Conservation (phyloP, 2,888 invertebrate species). For the Phortica magna region DNA sequence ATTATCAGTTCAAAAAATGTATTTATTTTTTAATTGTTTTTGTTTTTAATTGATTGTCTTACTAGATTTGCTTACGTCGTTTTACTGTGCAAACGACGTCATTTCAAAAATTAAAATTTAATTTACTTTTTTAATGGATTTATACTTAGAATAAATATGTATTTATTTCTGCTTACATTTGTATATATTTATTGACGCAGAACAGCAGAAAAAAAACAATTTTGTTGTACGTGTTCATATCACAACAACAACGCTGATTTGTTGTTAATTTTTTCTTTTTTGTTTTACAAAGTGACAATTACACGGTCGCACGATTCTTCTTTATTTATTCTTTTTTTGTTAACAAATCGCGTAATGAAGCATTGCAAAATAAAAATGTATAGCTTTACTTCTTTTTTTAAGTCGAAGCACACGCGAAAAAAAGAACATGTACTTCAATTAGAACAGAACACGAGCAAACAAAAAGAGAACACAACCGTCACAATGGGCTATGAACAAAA, state of each 20-base stretch:
- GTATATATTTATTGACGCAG: slow-evolving; percentile 41
- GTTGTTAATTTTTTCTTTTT: too few relatives aligned
- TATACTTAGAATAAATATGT: slow-evolving; percentile 16
- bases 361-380: slow-evolving; percentile 44
- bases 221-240: neutral
- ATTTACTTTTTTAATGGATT: slow-evolving; percentile 29
- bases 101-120: slow-evolving; percentile 11
- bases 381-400: slow-evolving; percentile 6
- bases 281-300: slow-evolving; percentile 17
- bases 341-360: slow-evolving; percentile 54
- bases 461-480: slow-evolving; percentile 12
- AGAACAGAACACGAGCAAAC: slow-evolving; percentile 38
- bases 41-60: slow-evolving; percentile 15
- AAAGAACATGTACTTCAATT: slow-evolving; percentile 26
- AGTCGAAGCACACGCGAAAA: slow-evolving; percentile 15
- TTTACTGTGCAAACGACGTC: neutral
- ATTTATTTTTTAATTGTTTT: slow-evolving; percentile 31
- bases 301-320: slow-evolving; percentile 20
- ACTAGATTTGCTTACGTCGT: slow-evolving; percentile 23
- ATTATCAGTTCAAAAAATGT: slow-evolving; percentile 39
- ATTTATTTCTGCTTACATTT: slow-evolving; percentile 40
- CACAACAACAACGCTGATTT: neutral
- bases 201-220: slow-evolving; percentile 4
- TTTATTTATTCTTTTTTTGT: neutral
- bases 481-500: slow-evolving; percentile 8